Conservation (phyloP, 2,888 invertebrate species). For the Tenthredo amoena region DNA sequence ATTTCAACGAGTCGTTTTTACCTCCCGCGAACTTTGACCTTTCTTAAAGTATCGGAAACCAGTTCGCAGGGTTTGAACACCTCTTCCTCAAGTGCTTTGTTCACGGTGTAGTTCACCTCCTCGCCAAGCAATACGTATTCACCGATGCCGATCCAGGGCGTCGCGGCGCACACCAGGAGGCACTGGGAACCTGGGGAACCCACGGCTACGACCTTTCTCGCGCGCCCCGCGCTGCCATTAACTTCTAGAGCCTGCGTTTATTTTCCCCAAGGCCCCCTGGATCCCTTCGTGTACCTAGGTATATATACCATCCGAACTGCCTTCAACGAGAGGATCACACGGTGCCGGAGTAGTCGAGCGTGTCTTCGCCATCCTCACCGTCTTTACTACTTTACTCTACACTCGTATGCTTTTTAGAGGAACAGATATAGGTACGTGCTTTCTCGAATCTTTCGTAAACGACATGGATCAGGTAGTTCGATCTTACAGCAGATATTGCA, state of each 20-base stretch:
- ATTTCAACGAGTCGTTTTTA: conserved; percentile 9
- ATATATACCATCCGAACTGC: conserved; percentile 22
- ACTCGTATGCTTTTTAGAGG: neutral
- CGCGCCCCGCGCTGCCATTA: conserved; percentile 44
- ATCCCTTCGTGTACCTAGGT: neutral
- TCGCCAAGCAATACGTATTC: conserved; percentile 21
- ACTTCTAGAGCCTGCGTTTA: conserved; percentile 44
- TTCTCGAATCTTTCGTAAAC: neutral
- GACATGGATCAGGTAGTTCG: neutral
- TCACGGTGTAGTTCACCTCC: conserved; percentile 3
- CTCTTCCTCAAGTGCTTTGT: conserved; percentile 6
- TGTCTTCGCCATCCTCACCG: conserved; percentile 26
- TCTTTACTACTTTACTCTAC: neutral
- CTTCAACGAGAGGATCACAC: conserved; percentile 44
- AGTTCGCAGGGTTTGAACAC: conserved; percentile 5
- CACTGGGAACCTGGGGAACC: conserved; percentile 19
- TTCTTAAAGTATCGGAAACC: conserved; percentile 17
- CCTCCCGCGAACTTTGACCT: conserved; percentile 7
- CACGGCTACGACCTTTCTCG: conserved; percentile 42
- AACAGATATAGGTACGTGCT: neutral
- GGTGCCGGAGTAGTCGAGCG: conserved; percentile 36
- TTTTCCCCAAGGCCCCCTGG: conserved; percentile 41
- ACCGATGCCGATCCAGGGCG: conserved; percentile 42
- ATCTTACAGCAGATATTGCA: neutral
- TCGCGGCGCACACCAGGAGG: conserved; percentile 36